Base-by-base conservation (phyloP, 2,113 vertebrate genomes). In the Larimichthys polyactis region DNA sequence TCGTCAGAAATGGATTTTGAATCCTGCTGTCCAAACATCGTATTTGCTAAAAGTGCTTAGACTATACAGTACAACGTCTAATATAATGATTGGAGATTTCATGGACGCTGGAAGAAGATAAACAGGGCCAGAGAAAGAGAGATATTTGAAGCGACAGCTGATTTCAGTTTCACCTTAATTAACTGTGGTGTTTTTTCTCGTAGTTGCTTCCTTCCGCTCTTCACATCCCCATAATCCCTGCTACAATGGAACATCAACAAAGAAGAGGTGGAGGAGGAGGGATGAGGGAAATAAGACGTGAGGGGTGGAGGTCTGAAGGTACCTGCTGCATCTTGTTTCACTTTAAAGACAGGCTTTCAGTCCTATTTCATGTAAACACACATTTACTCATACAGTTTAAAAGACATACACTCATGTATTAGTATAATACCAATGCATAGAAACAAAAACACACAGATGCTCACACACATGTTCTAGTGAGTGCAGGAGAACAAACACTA, bases 141-240 rank as follows among this genome's bases (percentile, higher is more conserved):
- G 44, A 60, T 19, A 60, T 29, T 22, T 51, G 51, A 77, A 63
- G 43, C 40, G 11, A 69, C 74, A 75, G 73, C 83, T 80, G 68
- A 86, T 70, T 77, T 76, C 66, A 73, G 49, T 85, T 85, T 72
- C 15, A 24, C 5, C 71, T 29, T 65, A 76, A 76, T 71, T 71
- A 83, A 32, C 4, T 0, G 15, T 8, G 15, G 32, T 81, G 73
- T 71, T 78, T 82, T 60, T 66, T 60, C 75, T 68, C 75, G 19
- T 40, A 51, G 77, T 59, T 0, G 27, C 70, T 79, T 75, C 65
- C 62, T 75, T 82, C 71, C 79, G 80, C 60, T 63, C 24, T 58
- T 70, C 60, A 71, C 69, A 49, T 82, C 55, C 58, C 27, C 52
- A 36, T 71, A 73, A 73, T 82, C 52, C 9, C 22, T 15, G 9